Evolutionary conservation across 2,113 vertebrate species (phyloP).

Genomic region (Lasiurus cinereus): DNA sequence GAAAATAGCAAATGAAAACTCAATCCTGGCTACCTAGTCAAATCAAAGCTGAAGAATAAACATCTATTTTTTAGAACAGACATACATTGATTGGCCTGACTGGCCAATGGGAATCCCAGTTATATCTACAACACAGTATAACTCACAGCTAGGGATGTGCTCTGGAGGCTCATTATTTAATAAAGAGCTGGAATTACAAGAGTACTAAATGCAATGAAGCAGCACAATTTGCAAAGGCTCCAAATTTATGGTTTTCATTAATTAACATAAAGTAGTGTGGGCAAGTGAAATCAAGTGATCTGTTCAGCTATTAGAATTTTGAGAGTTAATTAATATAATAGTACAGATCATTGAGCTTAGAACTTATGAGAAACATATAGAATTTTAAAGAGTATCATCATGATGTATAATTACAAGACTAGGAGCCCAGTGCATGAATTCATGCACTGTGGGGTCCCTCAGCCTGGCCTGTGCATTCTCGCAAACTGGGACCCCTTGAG

Average conservation of each 20-base stretch:
- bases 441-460: no score
- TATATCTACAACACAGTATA: conserved; percentile 31
- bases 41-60: conserved; percentile 36
- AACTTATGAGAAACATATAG: conserved; percentile 84
- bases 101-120: conserved; percentile 34
- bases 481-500: no score
- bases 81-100: not conserved
- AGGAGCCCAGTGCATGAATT: no score
- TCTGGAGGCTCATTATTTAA: conserved; percentile 83
- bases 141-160: conserved; percentile 66
- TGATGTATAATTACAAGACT: conserved; percentile 72
- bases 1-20: not conserved
- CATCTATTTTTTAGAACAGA: not conserved
- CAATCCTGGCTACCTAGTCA: not conserved
- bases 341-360: conserved; percentile 83
- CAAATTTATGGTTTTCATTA: conserved; percentile 85
- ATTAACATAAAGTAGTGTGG: conserved; percentile 84
- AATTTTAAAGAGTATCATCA: conserved; percentile 82
- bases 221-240: conserved; percentile 78
- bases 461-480: no score
- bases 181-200: conserved; percentile 81
- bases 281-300: conserved; percentile 84
- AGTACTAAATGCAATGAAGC: conserved; percentile 80
- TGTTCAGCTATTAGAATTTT: conserved; percentile 82
- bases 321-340: conserved; percentile 85